phyloP scores from a whole-genome alignment of 2,113 vertebrate species.

The Dicerorhinus sumatrensis region DNA sequence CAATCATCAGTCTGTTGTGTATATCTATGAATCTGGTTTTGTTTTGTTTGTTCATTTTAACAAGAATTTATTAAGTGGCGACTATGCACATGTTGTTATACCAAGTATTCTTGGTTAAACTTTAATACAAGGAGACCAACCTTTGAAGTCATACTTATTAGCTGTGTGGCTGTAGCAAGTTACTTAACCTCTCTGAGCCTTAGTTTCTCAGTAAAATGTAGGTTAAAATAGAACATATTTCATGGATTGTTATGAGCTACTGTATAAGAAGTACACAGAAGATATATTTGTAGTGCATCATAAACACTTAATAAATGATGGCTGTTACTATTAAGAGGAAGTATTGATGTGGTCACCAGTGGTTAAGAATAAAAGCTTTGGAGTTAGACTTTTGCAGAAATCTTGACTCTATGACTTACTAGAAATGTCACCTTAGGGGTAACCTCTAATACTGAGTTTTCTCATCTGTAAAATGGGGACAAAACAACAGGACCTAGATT shows the following conservation, averaged over 20 bases:
- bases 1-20: too few relatives aligned
- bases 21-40: too few relatives aligned
- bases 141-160: slow-evolving; percentile 16
- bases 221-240: not conserved
- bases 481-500: not conserved
- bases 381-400: slow-evolving; percentile 22
- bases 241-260: not conserved
- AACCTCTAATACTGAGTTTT: slow-evolving; percentile 31
- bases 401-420: slow-evolving; percentile 15
- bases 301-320: slow-evolving; percentile 9
- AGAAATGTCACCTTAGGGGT: not conserved
- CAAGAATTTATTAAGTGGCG: slow-evolving; percentile 32
- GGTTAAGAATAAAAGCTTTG: slow-evolving; percentile 24
- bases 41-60: not conserved
- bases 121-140: not conserved
- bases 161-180: slow-evolving; percentile 25
- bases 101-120: slow-evolving; percentile 40
- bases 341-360: not conserved
- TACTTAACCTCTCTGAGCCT: slow-evolving; percentile 35
- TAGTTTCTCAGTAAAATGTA: slow-evolving; percentile 6
- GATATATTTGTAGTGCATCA: not conserved
- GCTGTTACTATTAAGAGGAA: not conserved
- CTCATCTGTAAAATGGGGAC: not conserved
- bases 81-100: not conserved
- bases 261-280: not conserved